phyloP scores from a whole-genome alignment of 2,797 vertebrate genomes.

The Sebastes paucispinis region DNA sequence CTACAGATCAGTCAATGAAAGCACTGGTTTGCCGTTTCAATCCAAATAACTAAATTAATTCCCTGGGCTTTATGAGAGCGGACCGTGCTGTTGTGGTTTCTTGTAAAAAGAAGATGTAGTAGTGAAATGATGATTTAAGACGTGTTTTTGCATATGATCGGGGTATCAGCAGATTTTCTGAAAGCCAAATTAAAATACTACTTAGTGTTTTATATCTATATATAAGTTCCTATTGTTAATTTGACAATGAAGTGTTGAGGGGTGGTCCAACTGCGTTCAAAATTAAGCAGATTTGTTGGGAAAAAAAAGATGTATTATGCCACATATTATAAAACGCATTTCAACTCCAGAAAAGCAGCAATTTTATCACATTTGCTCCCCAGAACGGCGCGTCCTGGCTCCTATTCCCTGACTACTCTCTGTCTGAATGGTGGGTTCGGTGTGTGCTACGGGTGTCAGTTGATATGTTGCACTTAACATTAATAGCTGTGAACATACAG shows the following conservation, averaged over 20 bases:
- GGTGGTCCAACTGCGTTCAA: neutral
- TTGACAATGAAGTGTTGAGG: neutral
- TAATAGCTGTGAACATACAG: neutral
- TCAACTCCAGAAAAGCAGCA: neutral
- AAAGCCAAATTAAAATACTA: neutral
- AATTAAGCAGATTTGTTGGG: neutral
- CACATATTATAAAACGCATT: neutral
- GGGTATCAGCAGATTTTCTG: neutral
- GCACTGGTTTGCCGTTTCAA: neutral
- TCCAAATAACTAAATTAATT: slow-evolving; percentile 5
- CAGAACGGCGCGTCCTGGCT: neutral
- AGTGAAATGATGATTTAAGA: neutral
- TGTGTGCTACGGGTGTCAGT: neutral
- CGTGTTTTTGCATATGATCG: neutral
- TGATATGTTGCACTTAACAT: neutral
- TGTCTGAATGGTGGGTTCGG: neutral
- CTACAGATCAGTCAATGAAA: slow-evolving; percentile 16
- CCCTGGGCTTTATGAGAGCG: neutral
- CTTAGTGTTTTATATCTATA: neutral
- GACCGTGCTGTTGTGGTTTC: neutral
- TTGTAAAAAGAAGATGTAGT: neutral
- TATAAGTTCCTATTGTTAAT: neutral
- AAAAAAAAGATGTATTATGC: neutral
- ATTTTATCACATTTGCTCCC: neutral
- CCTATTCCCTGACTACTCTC: neutral